phyloP scores from a whole-genome alignment of 2,113 vertebrate genomes.

The Benitochromis conjunctus region DNA sequence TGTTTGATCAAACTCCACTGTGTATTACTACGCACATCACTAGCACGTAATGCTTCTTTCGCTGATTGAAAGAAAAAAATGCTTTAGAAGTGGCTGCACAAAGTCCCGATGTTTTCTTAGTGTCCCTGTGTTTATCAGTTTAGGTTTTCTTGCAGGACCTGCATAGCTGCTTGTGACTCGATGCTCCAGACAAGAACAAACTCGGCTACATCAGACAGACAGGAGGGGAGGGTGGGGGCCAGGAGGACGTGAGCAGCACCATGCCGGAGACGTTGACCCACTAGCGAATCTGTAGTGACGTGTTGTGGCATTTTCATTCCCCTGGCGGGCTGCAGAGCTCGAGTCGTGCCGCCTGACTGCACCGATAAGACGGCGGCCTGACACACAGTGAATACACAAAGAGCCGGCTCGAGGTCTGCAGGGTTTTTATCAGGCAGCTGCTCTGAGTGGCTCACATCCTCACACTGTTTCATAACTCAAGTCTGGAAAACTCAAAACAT shows the following conservation, averaged over 20 bases:
- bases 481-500: background rate
- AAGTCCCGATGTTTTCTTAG: too few species aligned
- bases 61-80: too few species aligned
- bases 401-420: background rate
- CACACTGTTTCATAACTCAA: background rate
- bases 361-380: background rate
- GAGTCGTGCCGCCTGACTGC: constrained; percentile 1
- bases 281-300: background rate
- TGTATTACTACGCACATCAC: background rate
- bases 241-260: background rate
- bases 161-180: background rate
- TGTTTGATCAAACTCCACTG: background rate
- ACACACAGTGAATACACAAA: constrained; percentile 1
- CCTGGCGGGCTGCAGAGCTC: background rate
- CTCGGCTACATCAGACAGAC: background rate
- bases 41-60: background rate
- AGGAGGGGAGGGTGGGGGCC: background rate
- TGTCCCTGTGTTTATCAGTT: background rate
- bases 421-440: background rate
- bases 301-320: constrained; percentile 23
- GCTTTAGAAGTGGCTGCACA: too few species aligned
- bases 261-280: background rate
- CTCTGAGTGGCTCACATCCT: background rate
- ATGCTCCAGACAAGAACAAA: background rate
- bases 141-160: background rate